phyloP scores from a whole-genome alignment of 2,888 invertebrate genomes.

The Eugnorisma glareosa region DNA sequence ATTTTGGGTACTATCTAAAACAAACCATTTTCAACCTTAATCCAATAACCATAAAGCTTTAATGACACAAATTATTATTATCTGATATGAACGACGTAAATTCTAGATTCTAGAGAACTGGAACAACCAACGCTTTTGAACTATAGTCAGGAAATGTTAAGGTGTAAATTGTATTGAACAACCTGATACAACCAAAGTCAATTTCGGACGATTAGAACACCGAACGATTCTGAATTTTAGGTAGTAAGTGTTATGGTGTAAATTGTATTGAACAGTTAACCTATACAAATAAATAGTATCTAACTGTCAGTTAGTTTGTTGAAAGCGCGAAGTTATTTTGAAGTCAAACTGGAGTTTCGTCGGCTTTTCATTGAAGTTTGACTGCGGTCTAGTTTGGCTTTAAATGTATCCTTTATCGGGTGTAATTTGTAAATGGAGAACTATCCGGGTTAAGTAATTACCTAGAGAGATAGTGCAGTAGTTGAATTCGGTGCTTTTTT shows the following conservation, averaged over 20 bases:
- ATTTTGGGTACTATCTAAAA: background rate
- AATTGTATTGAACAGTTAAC: slow-evolving; percentile 8
- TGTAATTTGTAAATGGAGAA: background rate
- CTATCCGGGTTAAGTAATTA: background rate
- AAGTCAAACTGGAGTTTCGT: slow-evolving; percentile 16
- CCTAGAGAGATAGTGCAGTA: background rate
- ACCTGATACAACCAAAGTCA: slow-evolving; percentile 7
- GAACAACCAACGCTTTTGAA: slow-evolving; percentile 1
- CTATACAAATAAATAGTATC: background rate
- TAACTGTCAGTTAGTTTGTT: slow-evolving; percentile 14
- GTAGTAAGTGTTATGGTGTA: accelerated
- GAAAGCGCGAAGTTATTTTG: slow-evolving; percentile 35
- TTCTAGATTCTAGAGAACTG: background rate
- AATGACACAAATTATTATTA: slow-evolving; percentile 1
- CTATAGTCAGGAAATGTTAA: background rate
- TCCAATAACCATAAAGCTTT: background rate
- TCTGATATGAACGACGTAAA: background rate
- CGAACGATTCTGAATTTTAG: slow-evolving; percentile 17
- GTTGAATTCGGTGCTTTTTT: background rate
- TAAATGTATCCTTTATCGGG: slow-evolving; percentile 11
- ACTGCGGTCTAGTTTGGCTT: slow-evolving; percentile 3
- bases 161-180: slow-evolving; percentile 2
- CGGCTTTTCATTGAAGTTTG: slow-evolving; percentile 26
- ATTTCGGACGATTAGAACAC: background rate
- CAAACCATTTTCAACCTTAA: slow-evolving; percentile 44